Conservation (phyloP, 2,888 invertebrate genomes). For the Tuberolachnus salignus region DNA sequence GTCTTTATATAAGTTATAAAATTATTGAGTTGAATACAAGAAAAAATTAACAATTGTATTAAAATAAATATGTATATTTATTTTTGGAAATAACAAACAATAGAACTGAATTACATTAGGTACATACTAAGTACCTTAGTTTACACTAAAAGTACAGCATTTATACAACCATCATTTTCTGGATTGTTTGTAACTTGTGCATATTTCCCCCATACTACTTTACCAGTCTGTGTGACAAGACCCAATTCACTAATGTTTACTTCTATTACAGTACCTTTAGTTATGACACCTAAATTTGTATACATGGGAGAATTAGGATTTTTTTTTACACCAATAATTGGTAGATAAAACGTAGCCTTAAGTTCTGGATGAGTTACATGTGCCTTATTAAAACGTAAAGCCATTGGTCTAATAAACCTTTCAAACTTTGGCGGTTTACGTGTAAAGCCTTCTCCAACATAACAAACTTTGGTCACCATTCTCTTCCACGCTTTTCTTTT, state of each 20-base stretch:
- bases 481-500: slow-evolving; percentile 97
- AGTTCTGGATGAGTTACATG: slow-evolving; percentile 99
- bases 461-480: slow-evolving; percentile 98
- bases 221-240: slow-evolving; percentile 97
- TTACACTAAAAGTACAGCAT: slow-evolving; percentile 95
- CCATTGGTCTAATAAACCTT: slow-evolving; percentile 98
- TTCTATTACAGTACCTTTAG: slow-evolving; percentile 97
- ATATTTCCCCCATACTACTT: slow-evolving; percentile 99
- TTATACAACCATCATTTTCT: slow-evolving; percentile 99
- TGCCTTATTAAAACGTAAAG: slow-evolving; percentile 91
- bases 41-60: not conserved
- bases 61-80: slow-evolving; percentile 17
- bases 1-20: too few species aligned
- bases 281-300: slow-evolving; percentile 95
- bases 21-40: not conserved
- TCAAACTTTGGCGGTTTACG: slow-evolving; percentile 99
- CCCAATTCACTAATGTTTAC: slow-evolving; percentile 98
- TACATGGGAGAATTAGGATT: slow-evolving; percentile 98
- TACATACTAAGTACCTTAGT: slow-evolving; percentile 12
- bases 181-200: slow-evolving; percentile 99
- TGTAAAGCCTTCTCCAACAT: slow-evolving; percentile 97
- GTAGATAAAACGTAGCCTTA: slow-evolving; percentile 95
- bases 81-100: slow-evolving; percentile 23
- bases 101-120: slow-evolving; percentile 12
- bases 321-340: slow-evolving; percentile 98